Base-by-base conservation (phyloP, 2,888 invertebrate species). In the Nomada fucata region DNA sequence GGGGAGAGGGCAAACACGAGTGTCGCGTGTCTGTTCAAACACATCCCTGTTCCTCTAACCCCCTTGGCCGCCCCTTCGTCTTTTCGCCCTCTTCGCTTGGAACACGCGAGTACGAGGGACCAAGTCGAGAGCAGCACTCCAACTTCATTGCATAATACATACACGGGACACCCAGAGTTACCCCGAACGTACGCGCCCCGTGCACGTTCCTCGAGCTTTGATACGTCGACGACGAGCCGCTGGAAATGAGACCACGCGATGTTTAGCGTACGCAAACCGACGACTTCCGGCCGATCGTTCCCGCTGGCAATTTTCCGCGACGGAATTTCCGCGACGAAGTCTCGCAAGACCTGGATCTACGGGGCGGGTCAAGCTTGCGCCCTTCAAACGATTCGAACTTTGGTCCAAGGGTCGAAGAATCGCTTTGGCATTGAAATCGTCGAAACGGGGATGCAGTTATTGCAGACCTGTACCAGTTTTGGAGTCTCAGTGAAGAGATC, bases 1-100 rank as follows among this genome's bases (percentile, higher is more conserved):
- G 44, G 42, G 42, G 47, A 52, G 76, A 74, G 68, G 81, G 76
- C 86, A 89, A 91, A 91, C 89, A 91, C 86, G 89, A 93, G 93
- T 93, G 93, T 92, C 92, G 91, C 89, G 90, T 92, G 92, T 93
- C 93, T 93, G 91, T 93, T 93, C 91, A 93, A 92, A 93, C 90
- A 91, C 89, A 91, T 44, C 59, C 73, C 53, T 70, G 50, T 44
- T 53, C 50, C 64, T 26, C 53, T 50, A 65, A 76, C 75, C 74
- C 77, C 69, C 18, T 44, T 13, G 42, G 18, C 20, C 11, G 5
- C 36, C 47, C 47, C 61, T 36, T 23, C 70, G 69, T 61, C 77
- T 68, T 79, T 82, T 81, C 71, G 82, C 76, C 71, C 71, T 81
- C 73, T 81, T 73, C 80, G 79, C 78, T 76, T 59, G 72, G 73